Evolutionary conservation across 2,888 invertebrate species (phyloP).

Genomic region (Drosophila flavopinicola): DNA sequence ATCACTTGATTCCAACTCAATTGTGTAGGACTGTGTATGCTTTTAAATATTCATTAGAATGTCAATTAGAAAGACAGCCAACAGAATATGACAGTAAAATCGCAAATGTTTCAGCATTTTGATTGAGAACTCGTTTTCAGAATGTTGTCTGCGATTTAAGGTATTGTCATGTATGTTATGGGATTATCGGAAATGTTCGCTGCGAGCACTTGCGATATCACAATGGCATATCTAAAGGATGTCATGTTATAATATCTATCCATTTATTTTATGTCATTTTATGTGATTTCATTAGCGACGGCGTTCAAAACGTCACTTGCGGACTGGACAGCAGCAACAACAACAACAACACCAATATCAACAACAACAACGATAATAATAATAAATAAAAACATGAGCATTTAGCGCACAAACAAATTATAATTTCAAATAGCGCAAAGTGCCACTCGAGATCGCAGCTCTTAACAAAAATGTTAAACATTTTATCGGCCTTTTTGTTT

Average conservation of each 20-base stretch:
- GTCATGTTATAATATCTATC: conserved; percentile 61
- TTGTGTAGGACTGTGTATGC: conserved; percentile 51
- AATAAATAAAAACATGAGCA: conserved; percentile 60
- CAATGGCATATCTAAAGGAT: conserved; percentile 72
- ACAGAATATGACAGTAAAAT: conserved; percentile 57
- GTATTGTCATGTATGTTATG: conserved; percentile 22
- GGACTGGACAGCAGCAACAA: conserved; percentile 24
- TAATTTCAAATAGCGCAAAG: conserved; percentile 76
- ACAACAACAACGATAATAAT: conserved; percentile 37
- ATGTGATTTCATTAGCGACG: conserved; percentile 70
- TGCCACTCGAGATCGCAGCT: conserved; percentile 70
- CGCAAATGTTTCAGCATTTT: conserved; percentile 51
- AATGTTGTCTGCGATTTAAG: conserved; percentile 15
- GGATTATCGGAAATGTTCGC: conserved; percentile 54
- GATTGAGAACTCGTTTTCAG: conserved; percentile 66
- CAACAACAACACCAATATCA: conserved; percentile 28
- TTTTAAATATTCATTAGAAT: conserved; percentile 47
- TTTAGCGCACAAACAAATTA: conserved; percentile 75
- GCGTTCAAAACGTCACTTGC: conserved; percentile 26
- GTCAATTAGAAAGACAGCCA: conserved; percentile 40
- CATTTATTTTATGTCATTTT: conserved; percentile 64
- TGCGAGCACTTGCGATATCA: conserved; percentile 43
- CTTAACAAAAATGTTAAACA: conserved; percentile 70
- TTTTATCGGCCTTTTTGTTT: conserved; percentile 59
- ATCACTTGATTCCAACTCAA: neutral